Evolutionary conservation across 2,888 invertebrate species (phyloP).

Genomic region (Agrochola macilenta): DNA sequence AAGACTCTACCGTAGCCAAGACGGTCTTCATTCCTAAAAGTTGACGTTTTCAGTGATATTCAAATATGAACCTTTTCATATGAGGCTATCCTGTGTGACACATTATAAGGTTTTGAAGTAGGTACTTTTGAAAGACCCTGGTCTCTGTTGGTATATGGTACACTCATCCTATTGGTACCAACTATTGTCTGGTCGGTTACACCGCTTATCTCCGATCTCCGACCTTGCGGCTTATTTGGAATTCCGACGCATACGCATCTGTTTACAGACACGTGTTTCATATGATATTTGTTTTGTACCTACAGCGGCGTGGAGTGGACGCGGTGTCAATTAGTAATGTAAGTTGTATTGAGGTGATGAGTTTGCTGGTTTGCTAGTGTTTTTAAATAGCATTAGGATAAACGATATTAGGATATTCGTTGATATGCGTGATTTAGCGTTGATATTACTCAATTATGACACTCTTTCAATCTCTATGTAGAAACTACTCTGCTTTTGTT

Average conservation of each 20-base stretch:
- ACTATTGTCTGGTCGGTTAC: conserved; percentile 16
- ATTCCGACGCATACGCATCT: conserved; percentile 53
- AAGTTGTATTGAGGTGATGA: background rate
- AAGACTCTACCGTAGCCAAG: background rate
- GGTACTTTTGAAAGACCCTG: background rate
- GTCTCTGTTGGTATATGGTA: background rate
- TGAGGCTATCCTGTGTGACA: background rate
- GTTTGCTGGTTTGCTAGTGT: background rate
- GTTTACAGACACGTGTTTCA: conserved; percentile 51
- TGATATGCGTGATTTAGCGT: background rate
- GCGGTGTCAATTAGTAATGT: conserved; percentile 11
- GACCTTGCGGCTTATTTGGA: conserved; percentile 59
- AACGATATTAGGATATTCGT: background rate
- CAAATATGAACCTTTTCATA: background rate
- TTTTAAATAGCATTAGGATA: background rate
- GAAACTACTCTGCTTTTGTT: no score
- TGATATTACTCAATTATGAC: background rate
- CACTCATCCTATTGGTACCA: background rate
- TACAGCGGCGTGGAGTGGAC: background rate
- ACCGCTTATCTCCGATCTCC: conserved; percentile 49
- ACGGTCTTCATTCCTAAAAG: background rate
- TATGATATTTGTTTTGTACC: conserved; percentile 49
- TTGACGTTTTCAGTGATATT: background rate
- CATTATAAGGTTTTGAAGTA: background rate
- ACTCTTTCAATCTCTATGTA: no score